Percentiles rank a stretch among this genome's conserved stretches.
Conservation (phyloP, 2,888 invertebrate species). For the Myathropa florea region DNA sequence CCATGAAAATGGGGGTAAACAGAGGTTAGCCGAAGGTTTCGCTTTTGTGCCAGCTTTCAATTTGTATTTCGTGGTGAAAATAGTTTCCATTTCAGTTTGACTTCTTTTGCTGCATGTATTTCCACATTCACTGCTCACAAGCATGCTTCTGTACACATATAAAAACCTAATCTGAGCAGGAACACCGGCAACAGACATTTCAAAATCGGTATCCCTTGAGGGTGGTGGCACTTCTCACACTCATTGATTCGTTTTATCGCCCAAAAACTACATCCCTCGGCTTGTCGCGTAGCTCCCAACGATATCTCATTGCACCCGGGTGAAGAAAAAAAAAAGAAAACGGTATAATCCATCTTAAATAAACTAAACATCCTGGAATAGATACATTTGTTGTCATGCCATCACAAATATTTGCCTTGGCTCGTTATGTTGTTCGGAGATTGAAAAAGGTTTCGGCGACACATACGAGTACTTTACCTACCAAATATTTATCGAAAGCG, state of each 20-base stretch:
- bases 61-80: no score
- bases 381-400: constrained; percentile 15
- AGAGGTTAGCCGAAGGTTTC: no score
- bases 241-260: not conserved
- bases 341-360: not conserved
- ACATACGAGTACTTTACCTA: not conserved
- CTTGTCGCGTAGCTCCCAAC: not conserved
- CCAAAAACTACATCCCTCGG: not conserved
- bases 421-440: not conserved
- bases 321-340: not conserved
- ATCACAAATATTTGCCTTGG: constrained; percentile 58
- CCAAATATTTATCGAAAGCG: constrained; percentile 39
- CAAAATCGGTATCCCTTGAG: not conserved
- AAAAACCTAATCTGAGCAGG: no score
- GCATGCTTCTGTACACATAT: no score
- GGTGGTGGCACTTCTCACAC: not conserved
- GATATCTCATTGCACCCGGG: not conserved
- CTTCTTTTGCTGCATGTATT: not conserved
- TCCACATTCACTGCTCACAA: no score
- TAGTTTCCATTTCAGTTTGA: no score
- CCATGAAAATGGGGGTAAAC: no score
- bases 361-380: constrained; percentile 24
- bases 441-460: not conserved
- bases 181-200: not conserved
- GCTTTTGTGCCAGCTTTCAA: no score